Evolutionary conservation across 1,140 invertebrate species (phyloP), one percentile per base, ranked within the genome.

Genomic region (Aradophagus sp.): DNA sequence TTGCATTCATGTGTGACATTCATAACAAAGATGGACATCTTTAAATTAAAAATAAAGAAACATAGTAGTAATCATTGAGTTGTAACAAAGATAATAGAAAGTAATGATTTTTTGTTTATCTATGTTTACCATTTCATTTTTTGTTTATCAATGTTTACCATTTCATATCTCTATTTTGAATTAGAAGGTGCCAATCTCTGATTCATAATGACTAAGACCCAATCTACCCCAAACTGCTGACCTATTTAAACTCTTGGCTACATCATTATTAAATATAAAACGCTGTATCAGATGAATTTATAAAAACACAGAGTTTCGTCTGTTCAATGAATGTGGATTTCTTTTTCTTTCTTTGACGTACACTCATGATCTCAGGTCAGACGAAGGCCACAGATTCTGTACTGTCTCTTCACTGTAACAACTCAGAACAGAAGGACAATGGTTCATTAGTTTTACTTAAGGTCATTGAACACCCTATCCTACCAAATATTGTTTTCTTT

Each of bases 381-480:
- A 81, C 78, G 83, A 83, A 86, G 84, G 82, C 84, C 83, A 84
- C 79, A 82, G 83, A 84, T 83, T 86, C 83, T 85, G 84, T 86
- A 85, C 80, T 82, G 82, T 85, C 83, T 84, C 80, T 82, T 82
- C 78, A 80, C 84, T 86, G 84, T 85, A 86, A 86, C 84, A 86
- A 84, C 84, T 85, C 84, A 86, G 84, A 86, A 86, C 84, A 86
- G 79, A 86, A 86, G 83, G 82, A 86, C 84, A 86, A 84, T 82
- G 83, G 85, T 82, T 84, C 77, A 86, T 86, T 86, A 86, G 84
- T 86, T 79, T 83, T 76, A 80, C 80, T 82, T 69, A 80, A 77
- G 79, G 79, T 76, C 78, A 81, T 73, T 76, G 50, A 68, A 79
- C 62, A 77, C 77, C 79, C 79, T 81, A 82, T 72, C 76, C 76